A percentile compares a stretch with the other conserved stretches of the same genome.
These are phyloP conservation scores for Scatophagus argus DNA, from an alignment of 2,113 vertebrate species.

Conservation along the genomic window DNA sequence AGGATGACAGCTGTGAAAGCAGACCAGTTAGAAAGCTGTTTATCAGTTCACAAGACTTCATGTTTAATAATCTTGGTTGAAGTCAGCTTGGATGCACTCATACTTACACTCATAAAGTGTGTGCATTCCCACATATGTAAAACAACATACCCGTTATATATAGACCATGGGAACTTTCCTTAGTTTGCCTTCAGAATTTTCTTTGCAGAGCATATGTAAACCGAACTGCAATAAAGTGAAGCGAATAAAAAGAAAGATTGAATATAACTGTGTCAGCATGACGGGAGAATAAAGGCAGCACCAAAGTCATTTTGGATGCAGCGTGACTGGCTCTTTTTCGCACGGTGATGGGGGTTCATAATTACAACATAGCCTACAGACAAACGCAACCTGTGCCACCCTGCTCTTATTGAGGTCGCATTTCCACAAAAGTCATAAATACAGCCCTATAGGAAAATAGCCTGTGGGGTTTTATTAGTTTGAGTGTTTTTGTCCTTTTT, in stretches of 20 bases:
- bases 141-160: constrained; percentile 6
- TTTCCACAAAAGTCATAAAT: constrained; percentile 71
- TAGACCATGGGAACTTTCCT: constrained; percentile 30
- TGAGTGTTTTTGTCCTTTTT: constrained; percentile 45
- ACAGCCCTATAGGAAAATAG: constrained; percentile 74
- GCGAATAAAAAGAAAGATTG: constrained; percentile 56
- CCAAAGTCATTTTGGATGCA: constrained; percentile 65
- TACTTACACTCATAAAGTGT: background rate
- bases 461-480: constrained; percentile 73
- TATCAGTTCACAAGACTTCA: background rate
- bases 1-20: background rate
- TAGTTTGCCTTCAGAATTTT: constrained; percentile 45
- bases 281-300: constrained; percentile 68
- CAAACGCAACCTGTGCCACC: constrained; percentile 57
- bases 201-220: constrained; percentile 61
- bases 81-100: background rate
- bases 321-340: constrained; percentile 50
- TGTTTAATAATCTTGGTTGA: background rate
- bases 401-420: constrained; percentile 60
- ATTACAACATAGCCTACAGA: constrained; percentile 73
- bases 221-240: constrained; percentile 52
- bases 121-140: constrained; percentile 7
- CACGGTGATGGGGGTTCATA: constrained; percentile 44
- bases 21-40: background rate
- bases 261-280: constrained; percentile 68